Evolutionary conservation across 2,113 vertebrate species (phyloP).

Genomic region (Suricata suricatta): DNA sequence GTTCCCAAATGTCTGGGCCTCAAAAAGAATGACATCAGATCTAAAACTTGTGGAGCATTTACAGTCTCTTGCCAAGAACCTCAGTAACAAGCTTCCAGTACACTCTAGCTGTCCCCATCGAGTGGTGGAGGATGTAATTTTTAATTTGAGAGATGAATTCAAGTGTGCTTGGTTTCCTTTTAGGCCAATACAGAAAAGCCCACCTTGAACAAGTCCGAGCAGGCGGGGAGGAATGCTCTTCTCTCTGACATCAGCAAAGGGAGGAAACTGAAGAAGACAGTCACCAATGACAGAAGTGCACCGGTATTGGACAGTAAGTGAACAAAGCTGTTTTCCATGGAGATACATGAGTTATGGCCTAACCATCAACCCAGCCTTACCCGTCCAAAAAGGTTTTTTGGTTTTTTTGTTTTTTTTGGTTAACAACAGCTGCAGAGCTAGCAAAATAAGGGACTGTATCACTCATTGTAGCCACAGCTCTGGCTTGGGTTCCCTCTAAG

Average conservation of each 20-base stretch:
- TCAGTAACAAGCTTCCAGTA: neutral
- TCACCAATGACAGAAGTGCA: conserved; percentile 96
- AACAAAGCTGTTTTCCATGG: neutral
- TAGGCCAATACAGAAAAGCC: conserved; percentile 96
- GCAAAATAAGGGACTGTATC: conserved; percentile 69
- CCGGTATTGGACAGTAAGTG: conserved; percentile 94
- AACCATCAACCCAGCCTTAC: conserved; percentile 39
- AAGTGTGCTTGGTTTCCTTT: conserved; percentile 71
- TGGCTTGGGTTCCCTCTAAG: conserved; percentile 50
- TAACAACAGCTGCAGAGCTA: conserved; percentile 74
- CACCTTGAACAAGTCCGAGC: conserved; percentile 86
- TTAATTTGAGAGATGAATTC: neutral
- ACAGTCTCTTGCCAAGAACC: conserved; percentile 9
- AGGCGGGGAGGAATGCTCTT: conserved; percentile 92
- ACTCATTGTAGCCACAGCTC: conserved; percentile 56
- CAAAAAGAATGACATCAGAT: conserved; percentile 20
- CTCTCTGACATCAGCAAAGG: conserved; percentile 94
- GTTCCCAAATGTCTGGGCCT: conserved; percentile 38
- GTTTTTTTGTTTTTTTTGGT: neutral
- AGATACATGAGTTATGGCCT: conserved; percentile 21
- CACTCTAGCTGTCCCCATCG: neutral
- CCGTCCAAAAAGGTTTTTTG: neutral
- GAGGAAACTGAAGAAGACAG: conserved; percentile 93
- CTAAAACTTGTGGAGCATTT: conserved; percentile 52
- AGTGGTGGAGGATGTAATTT: neutral